phyloP scores from a whole-genome alignment of 2,797 vertebrate genomes.

The Chiroxiphia lanceolata region DNA sequence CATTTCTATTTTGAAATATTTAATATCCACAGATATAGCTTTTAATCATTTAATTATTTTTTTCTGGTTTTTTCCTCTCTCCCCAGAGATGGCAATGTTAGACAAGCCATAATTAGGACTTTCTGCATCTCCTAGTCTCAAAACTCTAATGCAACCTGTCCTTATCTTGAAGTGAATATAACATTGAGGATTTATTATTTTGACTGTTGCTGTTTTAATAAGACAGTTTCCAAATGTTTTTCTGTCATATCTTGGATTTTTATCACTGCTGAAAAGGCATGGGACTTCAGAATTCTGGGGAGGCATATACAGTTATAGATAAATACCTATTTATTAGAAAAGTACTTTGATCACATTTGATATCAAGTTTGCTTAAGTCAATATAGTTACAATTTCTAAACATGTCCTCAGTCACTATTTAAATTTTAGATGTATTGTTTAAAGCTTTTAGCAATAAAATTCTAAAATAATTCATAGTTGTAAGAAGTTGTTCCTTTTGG shows the following conservation, averaged over 20 bases:
- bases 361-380: neutral
- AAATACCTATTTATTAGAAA: neutral
- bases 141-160: neutral
- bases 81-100: neutral
- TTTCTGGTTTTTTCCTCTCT: accelerated
- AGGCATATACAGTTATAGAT: neutral
- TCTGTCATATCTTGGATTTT: neutral
- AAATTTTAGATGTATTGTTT: neutral
- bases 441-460: neutral
- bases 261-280: neutral
- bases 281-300: neutral
- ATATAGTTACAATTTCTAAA: neutral
- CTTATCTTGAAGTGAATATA: neutral
- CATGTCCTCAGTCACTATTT: neutral
- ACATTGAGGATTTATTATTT: neutral
- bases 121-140: neutral
- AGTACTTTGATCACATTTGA: neutral
- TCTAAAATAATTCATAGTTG: neutral
- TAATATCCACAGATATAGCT: neutral
- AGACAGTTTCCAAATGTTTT: neutral
- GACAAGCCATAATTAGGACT: neutral
- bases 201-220: neutral
- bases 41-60: neutral
- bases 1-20: neutral
- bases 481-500: neutral